Evolutionary conservation across 92 coral and sea anemone genomes (phyloP), one percentile per base, ranked within the genome.

Genomic region (Umimayanthus chanpuru): DNA sequence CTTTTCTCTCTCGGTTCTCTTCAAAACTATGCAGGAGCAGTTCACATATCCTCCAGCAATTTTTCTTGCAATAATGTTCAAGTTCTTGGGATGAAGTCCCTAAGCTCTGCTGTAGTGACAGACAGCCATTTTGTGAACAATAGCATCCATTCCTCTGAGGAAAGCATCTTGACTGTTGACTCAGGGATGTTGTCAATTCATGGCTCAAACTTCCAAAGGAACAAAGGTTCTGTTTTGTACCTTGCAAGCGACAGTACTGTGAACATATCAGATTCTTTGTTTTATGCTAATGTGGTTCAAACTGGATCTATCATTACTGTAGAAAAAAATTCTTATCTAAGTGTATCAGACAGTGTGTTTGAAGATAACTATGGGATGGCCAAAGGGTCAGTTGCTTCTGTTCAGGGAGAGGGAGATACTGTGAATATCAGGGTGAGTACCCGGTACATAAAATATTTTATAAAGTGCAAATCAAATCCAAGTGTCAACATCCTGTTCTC

Each of bases 51-150:
- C 25, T 18, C 50, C 47, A 70, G 87, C 40, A 70, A 43, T 15
- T 83, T 83, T 50, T 83, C 87, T 1, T 16, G 36, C n/a, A 70
- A 83, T 47, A 83, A 18, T 75, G 79, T 75, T 44, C 87, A 83
- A 47, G 36, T 83, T 26, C 36, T 83, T 73, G 50, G n/a, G n/a
- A 72, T 50, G 25, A 83, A 23, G 9, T 70, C 87, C 12, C 67
- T 83, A 20, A 70, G 44, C 25, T 83, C 66, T 23, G 65, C 87
- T 26, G 29, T 71, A 73, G 38, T 83, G 5, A 29, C 36, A 67
- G 10, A 83, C 26, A 70, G 87, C 7, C 20, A 44, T 7, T 83
- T 83, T 50, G 41, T 71, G n/a, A 41, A 83, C 16, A 83, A 83
- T 9, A 83, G 41, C 56, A 44, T 83, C 28, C 79, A 32, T 18